These are phyloP conservation scores for Spinus pinus DNA, from an alignment of 2,797 vertebrate genomes.

Conservation along the genomic window DNA sequence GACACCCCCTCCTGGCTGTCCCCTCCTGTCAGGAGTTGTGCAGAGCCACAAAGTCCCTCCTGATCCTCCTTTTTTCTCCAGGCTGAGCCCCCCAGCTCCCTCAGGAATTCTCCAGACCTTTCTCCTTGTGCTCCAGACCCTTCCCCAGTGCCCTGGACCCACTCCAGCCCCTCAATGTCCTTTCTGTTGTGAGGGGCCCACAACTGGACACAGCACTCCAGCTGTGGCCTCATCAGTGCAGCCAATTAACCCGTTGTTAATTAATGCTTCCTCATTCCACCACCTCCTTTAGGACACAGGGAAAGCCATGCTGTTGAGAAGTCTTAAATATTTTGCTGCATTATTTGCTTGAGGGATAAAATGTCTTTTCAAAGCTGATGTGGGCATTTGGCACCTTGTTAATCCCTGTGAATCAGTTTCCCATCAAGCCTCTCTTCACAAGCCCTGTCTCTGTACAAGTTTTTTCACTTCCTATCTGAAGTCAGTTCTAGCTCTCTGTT, in stretches of 20 bases:
- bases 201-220: background rate
- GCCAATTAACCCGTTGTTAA: background rate
- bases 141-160: background rate
- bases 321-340: background rate
- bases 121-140: background rate
- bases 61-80: background rate
- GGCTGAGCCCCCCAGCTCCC: background rate
- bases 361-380: background rate
- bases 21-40: background rate
- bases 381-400: background rate
- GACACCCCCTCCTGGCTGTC: rapidly evolving
- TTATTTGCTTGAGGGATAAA: background rate
- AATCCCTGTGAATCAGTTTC: background rate
- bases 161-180: background rate
- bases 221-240: background rate
- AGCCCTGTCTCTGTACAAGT: background rate
- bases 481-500: background rate
- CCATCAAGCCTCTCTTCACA: background rate
- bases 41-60: background rate
- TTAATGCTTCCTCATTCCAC: background rate
- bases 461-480: background rate
- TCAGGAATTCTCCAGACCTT: background rate
- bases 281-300: background rate
- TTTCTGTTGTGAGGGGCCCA: background rate
- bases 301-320: background rate